Conservation (phyloP, 1,140 invertebrate species). For the Pollicipes pollicipes region DNA sequence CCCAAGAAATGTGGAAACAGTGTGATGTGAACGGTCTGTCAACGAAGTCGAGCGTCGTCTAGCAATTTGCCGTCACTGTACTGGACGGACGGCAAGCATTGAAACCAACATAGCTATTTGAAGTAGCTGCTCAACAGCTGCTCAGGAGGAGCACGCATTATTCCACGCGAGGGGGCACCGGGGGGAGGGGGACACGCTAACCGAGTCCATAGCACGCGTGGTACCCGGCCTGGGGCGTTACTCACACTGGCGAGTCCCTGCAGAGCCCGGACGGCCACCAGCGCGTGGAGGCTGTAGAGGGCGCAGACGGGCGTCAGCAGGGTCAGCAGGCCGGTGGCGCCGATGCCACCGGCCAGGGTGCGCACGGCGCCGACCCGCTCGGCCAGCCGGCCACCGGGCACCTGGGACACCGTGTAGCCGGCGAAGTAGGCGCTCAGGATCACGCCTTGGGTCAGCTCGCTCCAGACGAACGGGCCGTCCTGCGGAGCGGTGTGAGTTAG, state of each 20-base stretch:
- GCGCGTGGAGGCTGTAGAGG: conserved; percentile 4
- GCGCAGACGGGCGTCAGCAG: conserved; percentile 34
- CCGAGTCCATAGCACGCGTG: too few relatives aligned
- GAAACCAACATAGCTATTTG: too few relatives aligned
- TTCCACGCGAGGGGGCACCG: too few relatives aligned
- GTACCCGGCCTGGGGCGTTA: not conserved
- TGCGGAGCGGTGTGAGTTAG: conserved; percentile 39
- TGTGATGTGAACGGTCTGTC: too few relatives aligned
- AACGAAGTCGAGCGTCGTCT: too few relatives aligned
- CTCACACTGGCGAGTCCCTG: conserved; percentile 2
- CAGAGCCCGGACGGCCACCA: conserved; percentile 10
- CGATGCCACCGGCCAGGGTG: conserved; percentile 47
- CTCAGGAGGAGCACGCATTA: not conserved
- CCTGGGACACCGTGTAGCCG: conserved; percentile 49
- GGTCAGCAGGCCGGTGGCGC: conserved; percentile 45
- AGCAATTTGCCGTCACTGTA: too few relatives aligned
- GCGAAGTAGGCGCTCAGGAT: conserved; percentile 53
- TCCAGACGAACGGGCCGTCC: conserved; percentile 55
- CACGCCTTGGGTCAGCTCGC: conserved; percentile 43
- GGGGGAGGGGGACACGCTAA: too few relatives aligned
- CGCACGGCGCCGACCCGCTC: conserved; percentile 48
- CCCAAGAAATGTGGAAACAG: too few relatives aligned
- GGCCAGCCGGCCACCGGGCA: conserved; percentile 55
- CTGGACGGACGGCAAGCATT: too few relatives aligned
- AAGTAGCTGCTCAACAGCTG: too few relatives aligned